Base-by-base conservation (phyloP, 2,797 vertebrate species). In the Cetoscarus ocellatus region DNA sequence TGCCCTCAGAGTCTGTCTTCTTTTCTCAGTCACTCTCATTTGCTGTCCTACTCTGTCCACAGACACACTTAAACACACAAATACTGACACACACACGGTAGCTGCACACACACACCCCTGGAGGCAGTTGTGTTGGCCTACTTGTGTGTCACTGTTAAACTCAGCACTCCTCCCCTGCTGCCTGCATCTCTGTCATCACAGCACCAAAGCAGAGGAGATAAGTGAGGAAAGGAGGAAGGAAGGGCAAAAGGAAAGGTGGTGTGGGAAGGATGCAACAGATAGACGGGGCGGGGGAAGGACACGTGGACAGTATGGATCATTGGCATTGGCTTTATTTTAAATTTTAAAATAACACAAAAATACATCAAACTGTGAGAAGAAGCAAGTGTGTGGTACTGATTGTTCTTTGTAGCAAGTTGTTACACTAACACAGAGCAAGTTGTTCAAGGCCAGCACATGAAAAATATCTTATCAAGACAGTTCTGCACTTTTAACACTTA, bases 111-210 rank as follows among this genome's bases (percentile, higher is more conserved):
- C 82, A 83, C 73, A 50, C 73, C 88, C 88, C 88, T 78, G 60
- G 86, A 85, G 90, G 88, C 86, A 78, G 59, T 79, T 75, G 82
- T 70, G 80, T 82, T 92, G 91, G 86, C 90, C 91, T 92, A 91
- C 78, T 85, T 92, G 84, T 88, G 80, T 27, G 56, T 81, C 88
- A 84, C 83, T 86, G 81, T 88, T 91, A 78, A 92, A 88, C 85
- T 89, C 90, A 73, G 77, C 75, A 68, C 80, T 85, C 69, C 63
- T 77, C 73, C 78, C 68, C 64, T 86, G 82, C 77, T 80, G 83
- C 67, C 77, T 77, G 64, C 71, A 61, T 87, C 75, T 80, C 79
- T 79, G 73, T 83, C 80, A 83, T 80, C 73, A 56, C 65, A 62
- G 72, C 66, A 35, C 56, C 63, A 79, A 68, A 59, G 57, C 56